Evolutionary conservation across 2,797 vertebrate genomes (phyloP), one percentile per base, ranked within the genome.

Genomic region (Enteromius viviparus): DNA sequence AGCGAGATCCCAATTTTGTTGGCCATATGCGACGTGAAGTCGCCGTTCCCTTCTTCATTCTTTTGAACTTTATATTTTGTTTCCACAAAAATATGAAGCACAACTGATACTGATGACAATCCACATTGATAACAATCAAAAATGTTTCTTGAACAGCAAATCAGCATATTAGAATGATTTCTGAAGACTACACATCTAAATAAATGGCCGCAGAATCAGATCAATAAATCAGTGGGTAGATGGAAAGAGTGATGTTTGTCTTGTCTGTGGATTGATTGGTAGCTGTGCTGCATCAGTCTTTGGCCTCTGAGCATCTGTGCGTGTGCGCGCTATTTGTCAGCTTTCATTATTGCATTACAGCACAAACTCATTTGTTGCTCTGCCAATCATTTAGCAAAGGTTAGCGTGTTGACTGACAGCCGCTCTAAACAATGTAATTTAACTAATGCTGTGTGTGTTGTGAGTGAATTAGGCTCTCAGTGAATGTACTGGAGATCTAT

Each of bases 371-470:
- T 80, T 80, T 80, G 65, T 80, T 80, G 66, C 17, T 11, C 58
- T 71, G 78, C 66, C 78, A 80, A 60, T 80, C 66, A 37, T 80
- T 80, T 71, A 80, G 78, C 78, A 80, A 60, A 80, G 78, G 78
- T 80, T 71, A 80, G 78, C 11, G 19, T 60, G 66, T 37, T 71
- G 78, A 80, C 66, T 80, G 78, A 80, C 78, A 80, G 66, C 14
- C 23, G 42, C 58, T 64, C 70, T 74, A 45, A 81, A 81, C 80
- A 74, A 64, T 81, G 80, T 81, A 51, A 81, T 81, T 74, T 64
- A 81, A 81, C 80, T 81, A 81, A 81, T 81, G 66, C 78, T 69
- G 34, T 42, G 12, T 42, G 65, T 58, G 78, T 37, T 68, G 51
- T 45, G 66, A 62, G 68, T 60, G 78, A 71, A 71, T 80, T 69